These are phyloP conservation scores for Dermolepida albohirtum DNA, from an alignment of 2,888 invertebrate species.

Conservation along the genomic window DNA sequence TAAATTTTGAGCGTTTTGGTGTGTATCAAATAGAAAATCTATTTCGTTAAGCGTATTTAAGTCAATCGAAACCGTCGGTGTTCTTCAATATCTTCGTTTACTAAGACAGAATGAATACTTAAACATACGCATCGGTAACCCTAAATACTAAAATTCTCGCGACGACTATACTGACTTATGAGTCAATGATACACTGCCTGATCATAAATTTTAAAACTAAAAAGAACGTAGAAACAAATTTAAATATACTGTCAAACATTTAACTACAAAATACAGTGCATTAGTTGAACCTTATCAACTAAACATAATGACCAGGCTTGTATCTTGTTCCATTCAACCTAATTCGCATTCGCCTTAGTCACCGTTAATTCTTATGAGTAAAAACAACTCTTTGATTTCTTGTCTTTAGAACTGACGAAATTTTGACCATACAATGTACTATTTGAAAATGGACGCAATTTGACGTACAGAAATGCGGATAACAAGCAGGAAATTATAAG, in stretches of 20 bases:
- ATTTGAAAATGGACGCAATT: slow-evolving; percentile 76
- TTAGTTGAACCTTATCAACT: slow-evolving; percentile 2
- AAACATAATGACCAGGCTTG: slow-evolving; percentile 33
- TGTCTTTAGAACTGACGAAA: slow-evolving; percentile 45
- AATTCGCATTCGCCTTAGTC: slow-evolving; percentile 9
- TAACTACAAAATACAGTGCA: neutral
- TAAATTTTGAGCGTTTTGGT: slow-evolving; percentile 27
- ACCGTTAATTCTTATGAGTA: slow-evolving; percentile 68
- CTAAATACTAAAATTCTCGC: slow-evolving; percentile 28
- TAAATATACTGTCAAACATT: neutral
- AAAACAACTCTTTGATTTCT: slow-evolving; percentile 73
- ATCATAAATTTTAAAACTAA: slow-evolving; percentile 11
- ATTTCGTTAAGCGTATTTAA: too few species aligned
- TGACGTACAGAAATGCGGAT: slow-evolving; percentile 87
- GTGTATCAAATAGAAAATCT: slow-evolving; percentile 1
- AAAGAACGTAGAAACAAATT: neutral
- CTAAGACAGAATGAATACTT: slow-evolving; percentile 1
- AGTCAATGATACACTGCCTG: slow-evolving; percentile 38
- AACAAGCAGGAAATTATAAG: slow-evolving; percentile 86
- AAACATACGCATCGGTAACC: slow-evolving; percentile 34
- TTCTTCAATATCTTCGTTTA: slow-evolving; percentile 6
- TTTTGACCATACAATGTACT: slow-evolving; percentile 19
- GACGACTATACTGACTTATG: slow-evolving; percentile 6
- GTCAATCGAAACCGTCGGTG: too few species aligned
- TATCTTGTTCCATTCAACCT: slow-evolving; percentile 22